Percentiles rank a stretch among this genome's conserved stretches.
Conservation (phyloP, 2,113 vertebrate species). For the Eupsittula cactorum region DNA sequence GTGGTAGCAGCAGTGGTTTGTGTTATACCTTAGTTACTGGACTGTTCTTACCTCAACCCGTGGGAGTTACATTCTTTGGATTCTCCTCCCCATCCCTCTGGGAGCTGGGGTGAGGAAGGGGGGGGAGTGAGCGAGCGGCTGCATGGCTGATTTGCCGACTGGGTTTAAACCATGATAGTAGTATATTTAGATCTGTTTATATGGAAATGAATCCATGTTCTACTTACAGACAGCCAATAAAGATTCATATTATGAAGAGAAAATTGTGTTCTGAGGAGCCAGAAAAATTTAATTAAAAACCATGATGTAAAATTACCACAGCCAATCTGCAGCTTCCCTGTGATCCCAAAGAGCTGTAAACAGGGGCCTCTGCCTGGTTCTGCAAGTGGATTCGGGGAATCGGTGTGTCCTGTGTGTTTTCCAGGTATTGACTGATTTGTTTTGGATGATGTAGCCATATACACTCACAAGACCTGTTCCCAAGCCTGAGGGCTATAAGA, state of each 20-base stretch:
- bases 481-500: not conserved
- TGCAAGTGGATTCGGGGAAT: not conserved
- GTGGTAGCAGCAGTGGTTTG: no score
- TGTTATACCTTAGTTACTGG: no score
- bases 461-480: not conserved
- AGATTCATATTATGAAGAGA: not conserved
- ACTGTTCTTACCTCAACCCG: no score
- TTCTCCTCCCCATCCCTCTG: no score
- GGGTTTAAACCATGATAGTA: no score
- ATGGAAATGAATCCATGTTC: constrained; percentile 20
- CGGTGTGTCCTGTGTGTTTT: not conserved
- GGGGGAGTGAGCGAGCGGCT: no score
- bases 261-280: constrained; percentile 27
- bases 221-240: constrained; percentile 15
- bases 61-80: no score
- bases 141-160: no score
- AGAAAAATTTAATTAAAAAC: constrained; percentile 54
- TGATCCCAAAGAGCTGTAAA: not conserved
- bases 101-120: no score
- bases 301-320: constrained; percentile 4
- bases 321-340: not conserved
- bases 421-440: not conserved
- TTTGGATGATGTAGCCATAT: not conserved
- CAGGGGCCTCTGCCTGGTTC: not conserved
- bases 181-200: constrained; percentile 19